phyloP scores from a whole-genome alignment of 2,888 invertebrate genomes.

The Lasioglossum zephyrum region DNA sequence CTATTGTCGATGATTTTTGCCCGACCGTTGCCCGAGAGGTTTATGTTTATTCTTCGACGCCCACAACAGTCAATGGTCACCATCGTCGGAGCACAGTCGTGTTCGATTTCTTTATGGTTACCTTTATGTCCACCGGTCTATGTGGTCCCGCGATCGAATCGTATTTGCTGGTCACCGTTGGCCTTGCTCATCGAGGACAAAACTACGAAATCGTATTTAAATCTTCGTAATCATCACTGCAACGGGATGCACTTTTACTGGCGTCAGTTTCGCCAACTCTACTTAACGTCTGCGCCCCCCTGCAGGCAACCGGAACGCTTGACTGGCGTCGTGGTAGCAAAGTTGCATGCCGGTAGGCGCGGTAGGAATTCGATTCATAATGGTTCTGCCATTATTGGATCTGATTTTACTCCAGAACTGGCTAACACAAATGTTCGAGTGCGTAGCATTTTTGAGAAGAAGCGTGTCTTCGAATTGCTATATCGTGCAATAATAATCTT shows the following conservation, averaged over 20 bases:
- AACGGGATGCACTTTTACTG: background rate
- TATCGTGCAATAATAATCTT: background rate
- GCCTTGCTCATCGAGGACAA: background rate
- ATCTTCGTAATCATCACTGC: conserved; percentile 9
- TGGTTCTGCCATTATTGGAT: background rate
- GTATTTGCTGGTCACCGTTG: conserved; percentile 4
- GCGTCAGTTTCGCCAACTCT: background rate
- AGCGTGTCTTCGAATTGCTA: too few relatives aligned
- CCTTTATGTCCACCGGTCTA: conserved; percentile 42
- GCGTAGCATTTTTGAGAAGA: too few relatives aligned
- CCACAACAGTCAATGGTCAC: conserved; percentile 37
- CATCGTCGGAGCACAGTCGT: conserved; percentile 32
- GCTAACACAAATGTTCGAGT: too few relatives aligned
- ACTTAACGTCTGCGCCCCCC: conserved; percentile 11
- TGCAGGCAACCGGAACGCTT: background rate
- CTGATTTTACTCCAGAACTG: background rate
- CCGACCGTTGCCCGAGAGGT: conserved; percentile 42
- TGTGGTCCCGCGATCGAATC: conserved; percentile 19
- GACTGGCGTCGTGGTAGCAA: background rate
- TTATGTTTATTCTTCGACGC: conserved; percentile 67
- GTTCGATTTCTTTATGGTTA: conserved; percentile 61
- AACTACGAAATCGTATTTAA: background rate
- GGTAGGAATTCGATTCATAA: background rate
- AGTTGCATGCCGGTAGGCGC: conserved; percentile 38
- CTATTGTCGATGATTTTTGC: conserved; percentile 59